phyloP scores from a whole-genome alignment of 2,113 vertebrate genomes.

The Rhadina sibilatrix region DNA sequence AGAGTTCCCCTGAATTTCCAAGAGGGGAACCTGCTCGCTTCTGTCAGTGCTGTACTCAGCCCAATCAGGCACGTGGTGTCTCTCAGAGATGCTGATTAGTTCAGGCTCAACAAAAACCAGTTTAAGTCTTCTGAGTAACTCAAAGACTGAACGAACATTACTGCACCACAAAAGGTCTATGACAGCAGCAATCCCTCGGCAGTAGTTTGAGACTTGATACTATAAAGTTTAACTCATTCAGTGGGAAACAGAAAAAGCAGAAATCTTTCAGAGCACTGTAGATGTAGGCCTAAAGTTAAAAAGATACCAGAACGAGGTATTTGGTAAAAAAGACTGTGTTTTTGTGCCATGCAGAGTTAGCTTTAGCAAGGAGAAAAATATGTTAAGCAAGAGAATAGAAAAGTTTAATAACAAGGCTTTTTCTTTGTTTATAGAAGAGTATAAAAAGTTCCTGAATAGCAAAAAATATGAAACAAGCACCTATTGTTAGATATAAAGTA shows the following conservation, averaged over 20 bases:
- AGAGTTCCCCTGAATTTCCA: neutral
- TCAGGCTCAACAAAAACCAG: neutral
- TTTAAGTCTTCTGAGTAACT: neutral
- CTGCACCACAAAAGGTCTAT: neutral
- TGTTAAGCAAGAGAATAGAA: neutral
- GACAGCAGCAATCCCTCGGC: neutral
- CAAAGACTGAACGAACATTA: neutral
- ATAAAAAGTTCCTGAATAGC: neutral
- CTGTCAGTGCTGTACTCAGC: neutral
- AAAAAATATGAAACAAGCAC: neutral
- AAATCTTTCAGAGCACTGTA: neutral
- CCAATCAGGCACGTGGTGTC: accelerated
- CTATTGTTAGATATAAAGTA: neutral
- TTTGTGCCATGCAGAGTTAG: neutral
- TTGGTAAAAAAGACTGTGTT: neutral
- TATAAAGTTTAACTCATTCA: neutral
- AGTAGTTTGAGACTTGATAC: neutral
- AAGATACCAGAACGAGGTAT: too few species aligned
- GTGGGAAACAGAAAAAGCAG: neutral
- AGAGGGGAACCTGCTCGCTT: accelerated
- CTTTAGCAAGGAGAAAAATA: neutral
- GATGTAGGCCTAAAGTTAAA: neutral
- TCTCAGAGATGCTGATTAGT: neutral
- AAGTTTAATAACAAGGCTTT: neutral
- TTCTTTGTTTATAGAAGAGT: neutral